These are phyloP conservation scores for Drosophila arizonae DNA, from an alignment of 1,140 invertebrate species.

Conservation along the genomic window DNA sequence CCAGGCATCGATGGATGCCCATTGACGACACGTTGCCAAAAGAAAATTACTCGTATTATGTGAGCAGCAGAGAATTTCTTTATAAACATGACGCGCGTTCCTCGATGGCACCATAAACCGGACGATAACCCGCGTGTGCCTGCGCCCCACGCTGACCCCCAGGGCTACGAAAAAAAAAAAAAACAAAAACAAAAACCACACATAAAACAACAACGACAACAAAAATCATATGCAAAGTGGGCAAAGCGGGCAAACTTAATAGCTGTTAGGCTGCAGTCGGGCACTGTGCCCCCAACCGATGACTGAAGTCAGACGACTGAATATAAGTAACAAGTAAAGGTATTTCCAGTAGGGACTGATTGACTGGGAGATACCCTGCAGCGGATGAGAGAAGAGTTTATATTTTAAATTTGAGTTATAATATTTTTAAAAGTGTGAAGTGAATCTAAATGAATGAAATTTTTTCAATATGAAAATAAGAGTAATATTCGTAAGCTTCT, in stretches of 20 bases:
- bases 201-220: neutral
- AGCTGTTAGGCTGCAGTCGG: conserved; percentile 60
- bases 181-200: neutral
- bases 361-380: neutral
- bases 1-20: conserved; percentile 42
- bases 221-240: conserved; percentile 69
- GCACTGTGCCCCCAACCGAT: conserved; percentile 31
- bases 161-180: conserved; percentile 23
- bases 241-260: conserved; percentile 53
- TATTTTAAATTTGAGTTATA: no score
- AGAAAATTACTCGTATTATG: conserved; percentile 68
- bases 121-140: conserved; percentile 62
- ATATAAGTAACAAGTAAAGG: neutral
- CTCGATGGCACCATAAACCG: conserved; percentile 74
- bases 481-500: no score
- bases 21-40: conserved; percentile 51
- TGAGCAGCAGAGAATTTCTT: conserved; percentile 61
- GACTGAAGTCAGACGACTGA: neutral
- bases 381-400: neutral
- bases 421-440: no score
- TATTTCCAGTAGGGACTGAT: neutral
- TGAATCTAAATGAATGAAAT: no score
- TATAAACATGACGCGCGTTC: conserved; percentile 70
- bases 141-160: conserved; percentile 56
- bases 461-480: no score